Evolutionary conservation across 2,888 invertebrate species (phyloP).

Genomic region (Eristalis tenax): DNA sequence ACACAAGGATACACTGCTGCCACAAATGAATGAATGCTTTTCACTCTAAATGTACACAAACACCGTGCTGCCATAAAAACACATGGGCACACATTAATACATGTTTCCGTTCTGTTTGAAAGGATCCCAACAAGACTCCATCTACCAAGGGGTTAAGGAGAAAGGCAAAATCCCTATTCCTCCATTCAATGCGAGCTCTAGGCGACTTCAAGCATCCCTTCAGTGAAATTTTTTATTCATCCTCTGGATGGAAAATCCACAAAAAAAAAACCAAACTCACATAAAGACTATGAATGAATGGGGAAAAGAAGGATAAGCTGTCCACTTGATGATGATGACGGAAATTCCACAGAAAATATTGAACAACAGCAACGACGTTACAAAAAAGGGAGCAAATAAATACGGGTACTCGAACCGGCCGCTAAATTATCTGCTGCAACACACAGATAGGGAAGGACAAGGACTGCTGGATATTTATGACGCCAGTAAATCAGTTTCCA

Average conservation of each 20-base stretch:
- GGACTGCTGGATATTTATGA: constrained; percentile 41
- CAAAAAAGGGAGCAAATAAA: neutral
- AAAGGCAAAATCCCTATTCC: neutral
- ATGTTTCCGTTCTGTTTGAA: neutral
- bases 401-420: neutral
- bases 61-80: neutral
- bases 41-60: neutral
- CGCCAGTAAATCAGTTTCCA: constrained; percentile 52
- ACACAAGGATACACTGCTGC: neutral
- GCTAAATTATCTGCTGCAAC: constrained; percentile 2
- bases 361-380: neutral
- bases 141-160: neutral
- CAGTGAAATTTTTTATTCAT: neutral
- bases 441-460: neutral
- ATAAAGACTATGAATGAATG: neutral
- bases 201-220: neutral
- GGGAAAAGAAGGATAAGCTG: constrained; percentile 20
- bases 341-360: neutral
- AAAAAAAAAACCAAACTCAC: neutral
- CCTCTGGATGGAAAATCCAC: neutral
- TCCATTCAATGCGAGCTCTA: neutral
- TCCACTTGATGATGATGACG: constrained; percentile 17
- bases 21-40: neutral
- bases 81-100: constrained; percentile 7
- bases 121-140: neutral